Percentiles rank a stretch among this genome's conserved stretches.
phyloP scores from a whole-genome alignment of 2,113 vertebrate genomes.

The Alouatta palliata region DNA sequence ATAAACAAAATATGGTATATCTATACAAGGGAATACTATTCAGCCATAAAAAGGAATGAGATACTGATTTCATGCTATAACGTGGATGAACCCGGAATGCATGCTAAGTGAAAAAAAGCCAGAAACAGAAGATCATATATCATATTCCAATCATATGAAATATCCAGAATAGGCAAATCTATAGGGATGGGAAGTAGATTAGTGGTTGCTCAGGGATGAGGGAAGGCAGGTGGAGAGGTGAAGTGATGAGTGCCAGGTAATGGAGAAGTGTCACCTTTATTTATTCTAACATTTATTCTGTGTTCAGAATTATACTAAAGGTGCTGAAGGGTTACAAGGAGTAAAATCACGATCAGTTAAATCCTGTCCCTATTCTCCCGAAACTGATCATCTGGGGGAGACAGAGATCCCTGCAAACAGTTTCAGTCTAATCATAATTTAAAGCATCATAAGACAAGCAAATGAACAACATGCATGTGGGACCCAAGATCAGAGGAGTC shows the following conservation, averaged over 20 bases:
- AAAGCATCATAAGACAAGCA: no score
- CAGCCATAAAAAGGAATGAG: not conserved
- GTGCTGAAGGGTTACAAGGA: not conserved
- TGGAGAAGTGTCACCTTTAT: not conserved
- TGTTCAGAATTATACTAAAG: not conserved
- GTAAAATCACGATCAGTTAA: not conserved
- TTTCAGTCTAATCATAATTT: not conserved
- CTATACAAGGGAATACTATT: not conserved
- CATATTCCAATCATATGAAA: not conserved
- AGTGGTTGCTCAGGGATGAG: not conserved
- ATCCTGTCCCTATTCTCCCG: not conserved
- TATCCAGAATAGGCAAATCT: not conserved
- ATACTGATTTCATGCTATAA: not conserved
- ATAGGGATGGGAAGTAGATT: no score
- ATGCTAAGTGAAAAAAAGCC: not conserved
- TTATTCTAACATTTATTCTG: not conserved
- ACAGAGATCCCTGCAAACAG: not conserved
- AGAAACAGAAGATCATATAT: not conserved
- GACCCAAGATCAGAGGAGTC: not conserved
- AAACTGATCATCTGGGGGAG: not conserved
- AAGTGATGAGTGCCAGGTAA: not conserved
- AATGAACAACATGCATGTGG: fast-evolving
- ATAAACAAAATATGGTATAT: not conserved
- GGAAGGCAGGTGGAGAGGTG: not conserved
- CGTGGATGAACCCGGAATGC: not conserved